Base-by-base conservation (phyloP, 2,113 vertebrate genomes). In the Sylvia atricapilla region DNA sequence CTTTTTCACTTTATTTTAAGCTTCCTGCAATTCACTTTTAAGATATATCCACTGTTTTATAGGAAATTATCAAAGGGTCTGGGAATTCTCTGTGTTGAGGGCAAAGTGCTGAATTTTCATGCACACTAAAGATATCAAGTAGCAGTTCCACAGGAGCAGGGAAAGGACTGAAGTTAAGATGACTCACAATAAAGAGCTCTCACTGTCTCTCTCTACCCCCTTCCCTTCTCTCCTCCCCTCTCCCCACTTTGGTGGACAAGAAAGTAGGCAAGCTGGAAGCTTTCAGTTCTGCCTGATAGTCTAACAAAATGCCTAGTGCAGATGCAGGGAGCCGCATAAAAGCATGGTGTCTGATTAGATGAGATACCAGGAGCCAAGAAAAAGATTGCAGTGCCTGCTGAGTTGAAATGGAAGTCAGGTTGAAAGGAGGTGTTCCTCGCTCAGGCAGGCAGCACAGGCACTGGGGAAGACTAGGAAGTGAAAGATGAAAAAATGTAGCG, bases 301-400 rank as follows among this genome's bases (percentile, higher is more conserved):
- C 94, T 96, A 83, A 96, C 53, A 89, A 97, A 96, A 97, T 87
- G 78, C 90, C 95, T 95, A 84, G 68, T 76, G 37, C 58, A 79
- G 86, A 95, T 91, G 84, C 30, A 62, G 59, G 84, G 95, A 96
- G 87, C 64, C 91, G 52, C 90, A 94, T 94, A 94, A 96, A 96
- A 96, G 77, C 91, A 53, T 76, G 50, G 84, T 80, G 55, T 82
- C 53, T 97, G 95, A 96, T 94, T 84, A 93, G 73, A 96, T 90
- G 93, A 94, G 81, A 86, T 92, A 93, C 73, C 91, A 74, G 79
- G 84, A 93, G 90, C 70, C 47, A 74, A 78, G 43, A 50, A 70
- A 96, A 94, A 94, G 74, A 91, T 90, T 92, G 68, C 3, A 0
- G 37, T 94, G 90, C 94, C 96, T 95, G 83, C 94, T 94, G 91